Conservation (phyloP, 2,888 invertebrate genomes). For the Epistrophe eligans region DNA sequence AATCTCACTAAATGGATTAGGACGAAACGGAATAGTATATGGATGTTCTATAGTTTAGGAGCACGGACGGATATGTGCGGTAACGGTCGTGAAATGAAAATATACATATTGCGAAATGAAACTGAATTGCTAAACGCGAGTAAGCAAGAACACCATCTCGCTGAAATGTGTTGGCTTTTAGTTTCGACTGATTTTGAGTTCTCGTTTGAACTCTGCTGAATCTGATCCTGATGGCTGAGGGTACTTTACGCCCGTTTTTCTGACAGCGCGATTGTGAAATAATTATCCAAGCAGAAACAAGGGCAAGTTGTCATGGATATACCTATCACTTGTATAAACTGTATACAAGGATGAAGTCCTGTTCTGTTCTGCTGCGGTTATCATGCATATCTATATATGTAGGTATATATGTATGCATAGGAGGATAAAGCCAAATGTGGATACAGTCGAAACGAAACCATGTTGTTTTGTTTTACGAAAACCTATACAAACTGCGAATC, state of each 20-base stretch:
- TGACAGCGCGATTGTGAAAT: constrained; percentile 33
- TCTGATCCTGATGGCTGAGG: not conserved
- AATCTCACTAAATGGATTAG: constrained; percentile 22
- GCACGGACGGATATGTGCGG: constrained; percentile 7
- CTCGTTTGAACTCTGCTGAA: not conserved
- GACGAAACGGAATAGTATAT: constrained; percentile 15
- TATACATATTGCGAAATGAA: not conserved
- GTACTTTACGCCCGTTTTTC: not conserved
- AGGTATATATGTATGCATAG: not conserved
- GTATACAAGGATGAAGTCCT: not conserved
- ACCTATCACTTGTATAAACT: not conserved
- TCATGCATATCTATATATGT: not conserved
- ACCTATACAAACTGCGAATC: constrained; percentile 36
- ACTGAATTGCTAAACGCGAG: not conserved
- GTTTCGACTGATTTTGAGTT: constrained; percentile 4
- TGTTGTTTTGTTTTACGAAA: constrained; percentile 26
- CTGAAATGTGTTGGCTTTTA: constrained; percentile 18
- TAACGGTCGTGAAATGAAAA: constrained; percentile 20
- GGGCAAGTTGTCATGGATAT: constrained; percentile 37
- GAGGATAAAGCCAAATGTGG: constrained; percentile 12
- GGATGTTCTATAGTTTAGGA: not conserved
- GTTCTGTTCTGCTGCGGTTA: not conserved
- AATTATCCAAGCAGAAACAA: constrained; percentile 36
- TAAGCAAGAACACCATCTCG: not conserved
- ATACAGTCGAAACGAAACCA: constrained; percentile 6